phyloP scores from a whole-genome alignment of 2,113 vertebrate genomes.

The Dermatemys mawii region DNA sequence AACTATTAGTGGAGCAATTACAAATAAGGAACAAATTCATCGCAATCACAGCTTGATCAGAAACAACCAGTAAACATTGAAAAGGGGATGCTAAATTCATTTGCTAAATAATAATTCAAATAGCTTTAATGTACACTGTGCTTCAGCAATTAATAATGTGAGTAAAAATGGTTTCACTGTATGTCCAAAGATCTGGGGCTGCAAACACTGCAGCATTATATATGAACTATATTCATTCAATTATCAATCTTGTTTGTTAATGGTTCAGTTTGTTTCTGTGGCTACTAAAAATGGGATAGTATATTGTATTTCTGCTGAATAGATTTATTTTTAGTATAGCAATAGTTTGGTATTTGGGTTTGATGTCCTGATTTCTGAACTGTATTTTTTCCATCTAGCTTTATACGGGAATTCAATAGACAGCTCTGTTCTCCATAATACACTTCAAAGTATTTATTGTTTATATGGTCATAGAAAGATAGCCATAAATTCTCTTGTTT shows the following conservation, averaged over 20 bases:
- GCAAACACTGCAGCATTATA: background rate
- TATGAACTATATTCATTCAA: background rate
- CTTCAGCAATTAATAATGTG: background rate
- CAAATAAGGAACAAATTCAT: background rate
- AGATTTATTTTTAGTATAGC: background rate
- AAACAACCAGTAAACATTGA: background rate
- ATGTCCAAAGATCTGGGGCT: background rate
- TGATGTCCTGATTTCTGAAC: background rate
- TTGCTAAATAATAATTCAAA: background rate
- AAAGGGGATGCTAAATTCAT: background rate
- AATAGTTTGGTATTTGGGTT: background rate
- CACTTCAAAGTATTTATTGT: background rate
- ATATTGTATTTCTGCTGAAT: background rate
- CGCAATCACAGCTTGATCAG: background rate
- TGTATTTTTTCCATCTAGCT: background rate
- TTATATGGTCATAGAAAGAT: background rate
- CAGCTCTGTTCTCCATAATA: fast-evolving
- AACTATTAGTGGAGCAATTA: background rate
- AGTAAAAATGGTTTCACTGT: background rate
- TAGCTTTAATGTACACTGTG: background rate
- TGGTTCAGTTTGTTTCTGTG: background rate
- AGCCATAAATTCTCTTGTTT: background rate
- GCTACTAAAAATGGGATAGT: background rate
- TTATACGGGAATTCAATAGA: background rate
- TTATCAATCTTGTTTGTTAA: fast-evolving